These are phyloP conservation scores for Patagioenas fasciata DNA, from an alignment of 2,113 vertebrate species.

Conservation along the genomic window DNA sequence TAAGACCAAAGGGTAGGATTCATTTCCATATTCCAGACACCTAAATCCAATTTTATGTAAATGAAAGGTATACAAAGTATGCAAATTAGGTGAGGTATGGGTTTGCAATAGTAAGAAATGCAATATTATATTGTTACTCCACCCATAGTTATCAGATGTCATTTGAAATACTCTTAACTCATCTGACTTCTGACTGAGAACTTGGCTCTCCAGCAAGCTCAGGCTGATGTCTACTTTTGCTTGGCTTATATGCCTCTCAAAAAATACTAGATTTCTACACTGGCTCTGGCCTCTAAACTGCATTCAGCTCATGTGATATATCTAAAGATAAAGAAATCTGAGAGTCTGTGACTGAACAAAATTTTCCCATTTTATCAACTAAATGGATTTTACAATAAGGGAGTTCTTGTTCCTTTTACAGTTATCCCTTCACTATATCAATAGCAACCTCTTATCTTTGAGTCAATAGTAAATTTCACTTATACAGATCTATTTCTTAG, in stretches of 20 bases:
- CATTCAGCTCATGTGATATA: neutral
- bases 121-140: neutral
- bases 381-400: neutral
- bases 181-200: neutral
- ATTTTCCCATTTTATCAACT: neutral
- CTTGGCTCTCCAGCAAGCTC: neutral
- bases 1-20: neutral
- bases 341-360: neutral
- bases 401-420: neutral
- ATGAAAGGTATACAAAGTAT: neutral
- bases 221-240: neutral
- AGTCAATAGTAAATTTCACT: neutral
- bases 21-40: neutral
- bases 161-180: neutral
- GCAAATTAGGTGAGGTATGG: fast-evolving
- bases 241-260: neutral
- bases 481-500: neutral
- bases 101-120: neutral
- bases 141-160: neutral
- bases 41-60: neutral
- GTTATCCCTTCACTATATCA: neutral
- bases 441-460: neutral
- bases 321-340: neutral
- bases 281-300: neutral
- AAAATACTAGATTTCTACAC: neutral